Evolutionary conservation across 2,888 invertebrate genomes (phyloP).

Genomic region (Dryococelus australis): DNA sequence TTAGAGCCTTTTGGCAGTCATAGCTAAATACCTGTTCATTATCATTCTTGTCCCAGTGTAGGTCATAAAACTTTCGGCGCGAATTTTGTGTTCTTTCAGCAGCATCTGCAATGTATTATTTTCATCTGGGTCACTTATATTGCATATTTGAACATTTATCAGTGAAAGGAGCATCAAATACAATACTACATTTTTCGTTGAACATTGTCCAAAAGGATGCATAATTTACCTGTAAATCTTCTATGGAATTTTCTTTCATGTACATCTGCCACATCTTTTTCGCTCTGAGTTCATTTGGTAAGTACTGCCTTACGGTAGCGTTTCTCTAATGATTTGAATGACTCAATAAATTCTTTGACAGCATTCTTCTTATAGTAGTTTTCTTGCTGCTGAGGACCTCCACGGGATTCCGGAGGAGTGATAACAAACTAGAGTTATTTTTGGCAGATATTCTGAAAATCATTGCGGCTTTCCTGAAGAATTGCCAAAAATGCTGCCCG

Average conservation of each 20-base stretch:
- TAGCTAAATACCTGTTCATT: slow-evolving; percentile 48
- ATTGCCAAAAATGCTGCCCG: background rate
- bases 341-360: slow-evolving; percentile 11
- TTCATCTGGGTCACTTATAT: background rate
- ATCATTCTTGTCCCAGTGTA: slow-evolving; percentile 43
- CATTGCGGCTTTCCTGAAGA: slow-evolving; percentile 23
- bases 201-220: background rate
- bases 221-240: slow-evolving; percentile 4
- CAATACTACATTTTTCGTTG: background rate
- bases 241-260: slow-evolving; percentile 3
- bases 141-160: slow-evolving; percentile 12
- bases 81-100: slow-evolving; percentile 44
- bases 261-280: slow-evolving; percentile 2
- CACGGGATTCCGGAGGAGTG: background rate
- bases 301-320: background rate
- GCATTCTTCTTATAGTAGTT: background rate
- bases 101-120: background rate
- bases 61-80: slow-evolving; percentile 48
- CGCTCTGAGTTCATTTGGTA: background rate
- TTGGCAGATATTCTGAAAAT: background rate
- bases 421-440: background rate
- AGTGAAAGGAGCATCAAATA: background rate
- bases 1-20: slow-evolving; percentile 53
- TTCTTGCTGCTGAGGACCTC: slow-evolving; percentile 1
- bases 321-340: slow-evolving; percentile 4